Evolutionary conservation across 2,888 invertebrate genomes (phyloP).

Genomic region (Ctena decussata): DNA sequence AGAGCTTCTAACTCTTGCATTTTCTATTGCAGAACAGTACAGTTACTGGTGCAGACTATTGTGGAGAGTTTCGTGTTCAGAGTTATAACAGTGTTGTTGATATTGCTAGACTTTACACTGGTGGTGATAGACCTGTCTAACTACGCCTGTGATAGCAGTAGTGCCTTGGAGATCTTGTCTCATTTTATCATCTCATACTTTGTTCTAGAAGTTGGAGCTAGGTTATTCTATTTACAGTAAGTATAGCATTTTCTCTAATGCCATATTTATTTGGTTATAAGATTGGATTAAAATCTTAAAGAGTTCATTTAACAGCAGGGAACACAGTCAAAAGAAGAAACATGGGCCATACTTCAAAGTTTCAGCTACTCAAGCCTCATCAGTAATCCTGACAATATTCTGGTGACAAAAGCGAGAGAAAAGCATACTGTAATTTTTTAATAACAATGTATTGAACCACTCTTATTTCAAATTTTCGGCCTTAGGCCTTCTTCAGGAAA

Average conservation of each 20-base stretch:
- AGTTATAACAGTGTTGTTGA: slow-evolving; percentile 80
- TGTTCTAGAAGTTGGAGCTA: slow-evolving; percentile 86
- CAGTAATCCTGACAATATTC: no score
- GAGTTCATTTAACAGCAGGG: no score
- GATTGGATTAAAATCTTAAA: no score
- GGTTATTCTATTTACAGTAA: slow-evolving; percentile 87
- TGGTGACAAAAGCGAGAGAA: no score
- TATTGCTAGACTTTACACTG: slow-evolving; percentile 80
- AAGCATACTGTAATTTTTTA: no score
- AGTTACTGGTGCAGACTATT: slow-evolving; percentile 67
- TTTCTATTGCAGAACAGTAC: slow-evolving; percentile 73
- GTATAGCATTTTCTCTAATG: slow-evolving; percentile 60
- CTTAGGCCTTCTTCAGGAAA: no score
- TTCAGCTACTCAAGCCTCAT: no score
- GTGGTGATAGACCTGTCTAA: slow-evolving; percentile 80
- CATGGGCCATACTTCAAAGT: no score
- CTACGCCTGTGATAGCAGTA: slow-evolving; percentile 61
- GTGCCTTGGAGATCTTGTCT: slow-evolving; percentile 83
- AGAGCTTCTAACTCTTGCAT: not conserved
- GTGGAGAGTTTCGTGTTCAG: slow-evolving; percentile 83
- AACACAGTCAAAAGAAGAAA: no score
- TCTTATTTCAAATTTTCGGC: no score
- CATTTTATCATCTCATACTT: slow-evolving; percentile 87
- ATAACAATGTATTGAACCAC: no score
- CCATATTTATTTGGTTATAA: no score